Evolutionary conservation across 2,888 invertebrate species (phyloP), one percentile per base, ranked within the genome.

Genomic region (Nomada ruficornis): DNA sequence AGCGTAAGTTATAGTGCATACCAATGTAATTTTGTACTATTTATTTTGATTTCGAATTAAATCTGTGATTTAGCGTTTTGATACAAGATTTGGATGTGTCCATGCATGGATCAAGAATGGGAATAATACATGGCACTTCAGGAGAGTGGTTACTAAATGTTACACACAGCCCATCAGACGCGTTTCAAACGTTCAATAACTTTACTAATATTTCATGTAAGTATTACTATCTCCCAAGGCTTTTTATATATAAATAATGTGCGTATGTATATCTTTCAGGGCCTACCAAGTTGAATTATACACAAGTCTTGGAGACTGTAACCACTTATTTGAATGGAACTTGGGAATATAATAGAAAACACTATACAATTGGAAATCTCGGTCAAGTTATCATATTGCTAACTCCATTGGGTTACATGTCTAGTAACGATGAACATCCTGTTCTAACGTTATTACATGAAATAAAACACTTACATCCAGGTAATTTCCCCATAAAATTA

Each of bases 41-140:
- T 11, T 29, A 57, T 15, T 60, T 29, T 60, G 50, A 52, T 18
- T 15, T 79, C 1, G 47, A 65, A 42, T n/a, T 50, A 63, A 54
- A n/a, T 57, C 11, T 57, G 47, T 72, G 23, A 85, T 91, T 59
- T 85, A 96, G 96, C 36, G 95, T 95, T 92, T 91, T 96, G 55
- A 94, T 95, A 29, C 95, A 95, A 72, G 94, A 95, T 44, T 90
- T 95, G 4, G 96, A 96, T 87, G 94, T 96, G 36, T 95, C 95
- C 9, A 94, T 94, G 86, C 94, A 95, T 86, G 95, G 96, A 1
- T 96, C 96, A 75, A 94, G 95, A 64, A 92, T 96, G 80, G 95
- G 95, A 1, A 92, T 96, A 42, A 93, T 96, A 44, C 96, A 96
- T 86, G 96, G 96, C 0, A 95, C 95, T 90, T 95, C 95, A 0